Percentiles rank a stretch among this genome's conserved stretches.
Evolutionary conservation across 2,888 invertebrate genomes (phyloP).

Genomic region (Toxonevra muliebris): DNA sequence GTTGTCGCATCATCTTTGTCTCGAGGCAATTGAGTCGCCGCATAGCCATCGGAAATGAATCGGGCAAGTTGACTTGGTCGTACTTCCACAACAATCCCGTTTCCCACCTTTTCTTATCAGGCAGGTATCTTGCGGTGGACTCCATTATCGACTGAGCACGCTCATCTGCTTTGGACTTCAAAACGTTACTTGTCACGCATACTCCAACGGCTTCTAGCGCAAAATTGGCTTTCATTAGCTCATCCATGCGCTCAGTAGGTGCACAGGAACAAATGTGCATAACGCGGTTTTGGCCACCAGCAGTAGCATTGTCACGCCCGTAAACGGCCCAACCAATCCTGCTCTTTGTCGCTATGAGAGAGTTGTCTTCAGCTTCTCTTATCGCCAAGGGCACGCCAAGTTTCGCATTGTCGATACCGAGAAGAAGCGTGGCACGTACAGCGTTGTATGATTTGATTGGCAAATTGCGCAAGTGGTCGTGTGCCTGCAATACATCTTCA

Average conservation of each 20-base stretch:
- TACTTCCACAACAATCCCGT: no score
- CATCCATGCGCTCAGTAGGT: constrained; percentile 3
- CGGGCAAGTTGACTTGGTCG: no score
- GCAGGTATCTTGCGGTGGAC: no score
- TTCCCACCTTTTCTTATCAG: no score
- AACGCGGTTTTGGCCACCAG: neutral
- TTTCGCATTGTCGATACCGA: constrained; percentile 8
- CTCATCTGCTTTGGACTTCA: no score
- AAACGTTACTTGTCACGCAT: no score
- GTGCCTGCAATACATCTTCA: constrained; percentile 1
- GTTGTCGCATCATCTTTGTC: no score
- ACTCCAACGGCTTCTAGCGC: constrained; percentile 6
- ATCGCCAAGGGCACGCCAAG: constrained; percentile 8
- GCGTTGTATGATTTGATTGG: constrained; percentile 20
- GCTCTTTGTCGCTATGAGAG: constrained; percentile 27
- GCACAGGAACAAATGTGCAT: constrained; percentile 5
- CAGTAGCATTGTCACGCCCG: neutral
- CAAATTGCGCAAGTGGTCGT: constrained; percentile 22
- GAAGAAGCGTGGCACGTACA: constrained; percentile 3
- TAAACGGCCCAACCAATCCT: no score
- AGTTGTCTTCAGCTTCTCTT: constrained; percentile 11
- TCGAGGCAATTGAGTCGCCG: no score
- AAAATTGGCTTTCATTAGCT: neutral
- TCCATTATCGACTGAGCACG: no score
- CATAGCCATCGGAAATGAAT: no score